phyloP scores from a whole-genome alignment of 2,888 invertebrate species.

The Chymomyza fuscimana region DNA sequence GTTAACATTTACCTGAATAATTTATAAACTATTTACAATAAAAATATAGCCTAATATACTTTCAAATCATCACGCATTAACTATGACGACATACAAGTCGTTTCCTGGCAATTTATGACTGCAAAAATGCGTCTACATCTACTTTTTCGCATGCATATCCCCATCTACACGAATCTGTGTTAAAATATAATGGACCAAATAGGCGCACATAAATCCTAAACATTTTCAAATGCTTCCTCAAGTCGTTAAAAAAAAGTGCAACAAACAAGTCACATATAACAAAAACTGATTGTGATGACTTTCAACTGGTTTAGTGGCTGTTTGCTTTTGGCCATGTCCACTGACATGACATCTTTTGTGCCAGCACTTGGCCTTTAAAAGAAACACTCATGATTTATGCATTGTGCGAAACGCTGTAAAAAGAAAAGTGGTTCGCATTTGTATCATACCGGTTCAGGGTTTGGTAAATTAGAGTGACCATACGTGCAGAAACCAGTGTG shows the following conservation, averaged over 20 bases:
- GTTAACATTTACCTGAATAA: too few relatives aligned
- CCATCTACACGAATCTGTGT: not conserved
- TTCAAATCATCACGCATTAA: too few relatives aligned
- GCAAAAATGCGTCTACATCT: too few relatives aligned
- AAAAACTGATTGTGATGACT: not conserved
- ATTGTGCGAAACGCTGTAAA: not conserved
- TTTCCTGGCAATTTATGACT: not conserved
- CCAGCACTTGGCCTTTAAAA: constrained; percentile 38
- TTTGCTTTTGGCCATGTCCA: not conserved
- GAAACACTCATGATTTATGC: not conserved
- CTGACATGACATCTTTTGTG: not conserved
- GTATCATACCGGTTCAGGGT: constrained; percentile 29
- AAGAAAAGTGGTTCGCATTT: constrained; percentile 23
- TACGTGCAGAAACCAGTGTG: constrained; percentile 31
- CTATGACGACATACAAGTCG: not conserved
- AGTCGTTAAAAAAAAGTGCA: not conserved
- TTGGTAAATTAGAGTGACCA: constrained; percentile 49
- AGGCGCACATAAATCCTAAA: not conserved
- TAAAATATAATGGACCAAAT: not conserved
- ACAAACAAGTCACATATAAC: not conserved
- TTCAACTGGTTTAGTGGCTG: not conserved
- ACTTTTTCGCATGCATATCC: not conserved
- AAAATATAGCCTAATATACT: too few relatives aligned
- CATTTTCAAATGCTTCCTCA: not conserved
- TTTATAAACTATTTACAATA: too few relatives aligned